Conservation (phyloP, 1,140 invertebrate species). For the Ceratitis capitata region DNA sequence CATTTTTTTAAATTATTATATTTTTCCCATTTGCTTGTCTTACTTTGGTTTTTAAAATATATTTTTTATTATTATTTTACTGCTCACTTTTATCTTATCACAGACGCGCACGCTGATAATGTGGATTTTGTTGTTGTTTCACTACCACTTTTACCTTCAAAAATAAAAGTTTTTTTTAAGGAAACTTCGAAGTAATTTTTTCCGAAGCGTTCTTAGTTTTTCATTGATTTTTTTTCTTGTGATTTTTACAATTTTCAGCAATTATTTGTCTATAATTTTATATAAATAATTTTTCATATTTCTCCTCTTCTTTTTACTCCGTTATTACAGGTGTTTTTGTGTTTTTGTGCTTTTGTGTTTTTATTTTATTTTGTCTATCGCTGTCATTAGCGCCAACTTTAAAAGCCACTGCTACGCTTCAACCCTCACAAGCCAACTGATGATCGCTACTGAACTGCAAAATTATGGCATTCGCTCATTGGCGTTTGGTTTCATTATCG, state of each 20-base stretch:
- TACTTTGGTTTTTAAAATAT: background rate
- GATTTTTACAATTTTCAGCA: background rate
- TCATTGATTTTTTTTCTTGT: background rate
- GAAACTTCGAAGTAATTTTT: background rate
- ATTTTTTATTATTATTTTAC: background rate
- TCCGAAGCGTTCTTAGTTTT: background rate
- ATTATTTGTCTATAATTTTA: background rate
- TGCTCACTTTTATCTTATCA: slow-evolving; percentile 22
- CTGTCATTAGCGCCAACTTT: background rate
- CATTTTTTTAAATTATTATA: background rate
- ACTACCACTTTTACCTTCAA: background rate
- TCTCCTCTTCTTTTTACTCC: background rate
- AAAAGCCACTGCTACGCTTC: background rate
- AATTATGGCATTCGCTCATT: background rate
- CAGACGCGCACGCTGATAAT: background rate
- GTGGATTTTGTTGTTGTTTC: background rate
- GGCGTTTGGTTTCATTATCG: background rate
- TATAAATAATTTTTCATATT: background rate
- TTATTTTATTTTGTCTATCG: too few relatives aligned
- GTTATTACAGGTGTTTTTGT: background rate
- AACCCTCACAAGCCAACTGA: background rate
- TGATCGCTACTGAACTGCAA: background rate
- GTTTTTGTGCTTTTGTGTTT: background rate
- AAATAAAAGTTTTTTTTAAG: background rate
- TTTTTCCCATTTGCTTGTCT: background rate